Base-by-base conservation (phyloP, 2,888 invertebrate genomes). In the Apotomis turbidana region DNA sequence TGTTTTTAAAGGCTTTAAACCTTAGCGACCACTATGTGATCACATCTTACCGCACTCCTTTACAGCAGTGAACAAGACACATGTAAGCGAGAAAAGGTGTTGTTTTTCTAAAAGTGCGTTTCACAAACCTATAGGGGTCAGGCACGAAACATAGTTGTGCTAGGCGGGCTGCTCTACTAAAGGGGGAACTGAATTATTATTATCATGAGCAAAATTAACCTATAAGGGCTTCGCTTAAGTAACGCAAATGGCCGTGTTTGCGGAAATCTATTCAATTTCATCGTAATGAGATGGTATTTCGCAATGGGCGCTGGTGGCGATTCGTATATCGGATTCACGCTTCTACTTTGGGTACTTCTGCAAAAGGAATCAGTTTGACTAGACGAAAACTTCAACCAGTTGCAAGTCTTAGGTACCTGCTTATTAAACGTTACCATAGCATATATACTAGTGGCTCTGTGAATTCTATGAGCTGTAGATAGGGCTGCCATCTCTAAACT, bases 241-340 rank as follows among this genome's bases (percentile, higher is more conserved):
- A 68, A 68, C 68, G 36, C 63, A 68, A 72, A 72, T 52, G 63
- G 63, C 52, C 38, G 36, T 63, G 61, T 58, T 68, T 68, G 59
- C 55, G 67, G 71, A 61, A 71, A 61, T 61, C 71, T 51, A 68
- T 72, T 72, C 63, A 68, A 68, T 58, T 71, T 60, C 46, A 44
- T 51, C 46, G 58, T 68, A 68, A 68, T 59, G 54, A 63, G 59
- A 52, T 54, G 58, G 63, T 63, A 72, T 68, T 72, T 68, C 38
- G 72, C 62, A 72, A 68, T 63, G 44, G 46, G 46, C 54, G 58
- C 57, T 44, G 41, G 46, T 58, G 41, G 41, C 44, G 52, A 61
- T 57, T 68, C 49, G 62, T 67, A 51, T 61, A 41, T 62, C 12
- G 12, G 67, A 66, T 70, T 51, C 44, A 46, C 15, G 3, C 36